These are phyloP conservation scores for Sebastes goodei DNA, from an alignment of 2,797 vertebrate genomes.

Conservation along the genomic window DNA sequence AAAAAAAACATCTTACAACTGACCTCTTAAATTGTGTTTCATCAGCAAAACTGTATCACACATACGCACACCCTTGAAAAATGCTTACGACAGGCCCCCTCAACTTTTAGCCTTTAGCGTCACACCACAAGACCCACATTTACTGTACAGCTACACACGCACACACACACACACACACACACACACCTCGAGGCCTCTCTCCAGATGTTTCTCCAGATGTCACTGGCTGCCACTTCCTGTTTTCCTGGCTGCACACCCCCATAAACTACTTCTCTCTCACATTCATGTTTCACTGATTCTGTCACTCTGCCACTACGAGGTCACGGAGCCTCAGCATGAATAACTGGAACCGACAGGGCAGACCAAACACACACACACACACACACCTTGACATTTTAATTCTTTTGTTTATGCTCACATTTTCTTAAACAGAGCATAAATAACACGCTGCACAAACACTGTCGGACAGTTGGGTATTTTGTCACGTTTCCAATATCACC, in stretches of 20 bases:
- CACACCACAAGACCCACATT: conserved; percentile 27
- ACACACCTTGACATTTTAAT: neutral
- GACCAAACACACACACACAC: neutral
- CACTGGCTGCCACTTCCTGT: conserved; percentile 72
- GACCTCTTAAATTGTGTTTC: neutral
- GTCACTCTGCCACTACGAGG: conserved; percentile 18
- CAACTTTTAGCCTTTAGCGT: conserved; percentile 13
- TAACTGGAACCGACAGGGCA: neutral
- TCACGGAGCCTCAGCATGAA: neutral
- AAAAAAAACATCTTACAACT: neutral
- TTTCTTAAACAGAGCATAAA: neutral
- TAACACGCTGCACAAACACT: neutral
- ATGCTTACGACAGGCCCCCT: conserved; percentile 11
- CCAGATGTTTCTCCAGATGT: conserved; percentile 80
- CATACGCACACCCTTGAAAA: neutral
- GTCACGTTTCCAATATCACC: neutral
- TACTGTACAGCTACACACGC: conserved; percentile 3
- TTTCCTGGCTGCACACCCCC: conserved; percentile 36
- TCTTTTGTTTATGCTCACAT: neutral
- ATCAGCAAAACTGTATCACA: conserved; percentile 22
- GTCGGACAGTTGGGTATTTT: neutral
- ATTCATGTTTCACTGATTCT: conserved; percentile 7
- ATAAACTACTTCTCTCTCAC: conserved; percentile 26
- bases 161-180: conserved; percentile 32
- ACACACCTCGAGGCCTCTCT: conserved; percentile 55